Evolutionary conservation across 2,797 vertebrate genomes (phyloP).

Genomic region (Denticeps clupeoides): DNA sequence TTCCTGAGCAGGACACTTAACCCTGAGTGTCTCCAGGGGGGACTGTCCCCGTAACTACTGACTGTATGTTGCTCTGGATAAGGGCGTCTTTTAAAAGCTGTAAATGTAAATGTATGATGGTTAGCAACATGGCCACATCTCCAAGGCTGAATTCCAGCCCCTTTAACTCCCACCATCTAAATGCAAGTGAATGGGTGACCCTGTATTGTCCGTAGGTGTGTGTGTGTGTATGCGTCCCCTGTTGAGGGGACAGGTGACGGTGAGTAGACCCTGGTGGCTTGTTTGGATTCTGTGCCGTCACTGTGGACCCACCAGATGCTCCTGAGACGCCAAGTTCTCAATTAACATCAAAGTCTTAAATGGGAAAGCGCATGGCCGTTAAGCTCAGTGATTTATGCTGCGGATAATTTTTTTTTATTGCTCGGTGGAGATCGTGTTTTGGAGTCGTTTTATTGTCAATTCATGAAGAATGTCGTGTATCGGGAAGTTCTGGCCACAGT

Average conservation of each 20-base stretch:
- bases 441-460: conserved; percentile 39
- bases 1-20: too few relatives aligned
- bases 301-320: conserved; percentile 47
- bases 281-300: neutral
- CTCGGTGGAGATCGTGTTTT: conserved; percentile 34
- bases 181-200: too few relatives aligned
- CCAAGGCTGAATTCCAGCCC: too few relatives aligned
- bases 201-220: too few relatives aligned
- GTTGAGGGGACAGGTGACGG: neutral
- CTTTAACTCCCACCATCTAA: too few relatives aligned
- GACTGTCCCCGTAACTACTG: too few relatives aligned
- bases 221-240: conserved; percentile 1
- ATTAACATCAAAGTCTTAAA: conserved; percentile 39
- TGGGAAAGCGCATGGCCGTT: conserved; percentile 34
- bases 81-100: too few relatives aligned
- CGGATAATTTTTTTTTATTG: conserved; percentile 32
- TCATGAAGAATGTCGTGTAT: conserved; percentile 33
- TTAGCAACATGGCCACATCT: too few relatives aligned
- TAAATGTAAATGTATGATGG: too few relatives aligned
- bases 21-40: too few relatives aligned
- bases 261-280: neutral
- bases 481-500: conserved; percentile 37
- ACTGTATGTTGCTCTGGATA: too few relatives aligned
- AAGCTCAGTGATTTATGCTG: conserved; percentile 36
- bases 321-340: conserved; percentile 23